A percentile compares a stretch with the other conserved stretches of the same genome.
Conservation (phyloP, 2,797 vertebrate species). For the Manis javanica region DNA sequence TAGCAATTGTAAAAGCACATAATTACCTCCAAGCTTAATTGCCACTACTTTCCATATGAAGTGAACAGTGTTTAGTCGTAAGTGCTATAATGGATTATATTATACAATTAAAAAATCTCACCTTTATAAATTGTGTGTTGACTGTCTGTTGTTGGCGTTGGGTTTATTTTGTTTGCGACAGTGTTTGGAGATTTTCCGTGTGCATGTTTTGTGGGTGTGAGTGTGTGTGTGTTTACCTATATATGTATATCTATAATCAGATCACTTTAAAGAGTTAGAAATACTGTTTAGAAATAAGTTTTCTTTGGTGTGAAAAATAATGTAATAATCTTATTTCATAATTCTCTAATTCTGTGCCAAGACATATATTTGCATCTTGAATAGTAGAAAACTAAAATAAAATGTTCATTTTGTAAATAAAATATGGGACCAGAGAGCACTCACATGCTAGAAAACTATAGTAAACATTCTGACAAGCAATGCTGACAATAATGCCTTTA, state of each 20-base stretch:
- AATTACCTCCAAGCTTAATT: conserved; percentile 68
- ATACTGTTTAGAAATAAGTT: conserved; percentile 28
- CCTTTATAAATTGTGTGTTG: conserved; percentile 16
- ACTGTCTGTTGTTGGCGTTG: background rate
- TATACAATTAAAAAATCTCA: conserved; percentile 54
- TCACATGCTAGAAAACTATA: background rate
- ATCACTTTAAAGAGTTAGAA: conserved; percentile 38
- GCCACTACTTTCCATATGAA: conserved; percentile 41
- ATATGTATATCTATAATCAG: background rate
- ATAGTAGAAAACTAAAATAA: conserved; percentile 16
- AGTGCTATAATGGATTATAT: conserved; percentile 27
- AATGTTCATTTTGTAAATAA: conserved; percentile 28
- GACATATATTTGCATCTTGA: conserved; percentile 47
- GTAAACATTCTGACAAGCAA: background rate
- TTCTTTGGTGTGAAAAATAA: conserved; percentile 32
- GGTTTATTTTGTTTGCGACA: background rate
- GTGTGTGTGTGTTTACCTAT: background rate
- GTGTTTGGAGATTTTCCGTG: background rate
- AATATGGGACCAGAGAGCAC: background rate
- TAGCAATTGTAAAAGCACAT: conserved; percentile 67
- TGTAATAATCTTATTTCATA: background rate
- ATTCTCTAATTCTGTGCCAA: conserved; percentile 42
- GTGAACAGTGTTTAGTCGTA: conserved; percentile 25
- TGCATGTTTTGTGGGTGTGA: background rate
- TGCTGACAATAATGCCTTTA: background rate